These are phyloP conservation scores for Lutraria lutraria DNA, from an alignment of 2,888 invertebrate genomes.

Conservation along the genomic window DNA sequence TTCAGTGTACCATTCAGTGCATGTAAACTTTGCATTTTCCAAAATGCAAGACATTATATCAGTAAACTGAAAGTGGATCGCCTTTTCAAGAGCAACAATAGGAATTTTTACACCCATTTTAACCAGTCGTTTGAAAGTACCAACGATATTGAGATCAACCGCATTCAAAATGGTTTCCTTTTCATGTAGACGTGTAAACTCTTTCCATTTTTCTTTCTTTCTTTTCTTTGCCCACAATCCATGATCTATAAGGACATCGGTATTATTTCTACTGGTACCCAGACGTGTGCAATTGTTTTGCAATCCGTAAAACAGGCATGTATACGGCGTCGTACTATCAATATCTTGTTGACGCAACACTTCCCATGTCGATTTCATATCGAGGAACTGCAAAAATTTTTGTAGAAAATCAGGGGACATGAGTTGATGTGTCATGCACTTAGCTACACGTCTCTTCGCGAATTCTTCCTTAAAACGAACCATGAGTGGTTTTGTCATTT, in stretches of 20 bases:
- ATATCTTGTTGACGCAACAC: background rate
- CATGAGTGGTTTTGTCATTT: background rate
- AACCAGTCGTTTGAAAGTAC: background rate
- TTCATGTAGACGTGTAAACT: background rate
- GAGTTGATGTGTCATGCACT: constrained; percentile 15
- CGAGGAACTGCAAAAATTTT: background rate
- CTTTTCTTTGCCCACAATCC: constrained; percentile 25
- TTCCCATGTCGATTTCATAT: background rate
- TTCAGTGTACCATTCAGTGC: background rate
- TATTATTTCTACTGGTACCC: background rate
- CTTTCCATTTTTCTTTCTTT: background rate
- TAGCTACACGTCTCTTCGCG: background rate
- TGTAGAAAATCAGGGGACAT: constrained; percentile 11
- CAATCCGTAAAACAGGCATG: constrained; percentile 22
- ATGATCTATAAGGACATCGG: constrained; percentile 22
- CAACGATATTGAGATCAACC: background rate
- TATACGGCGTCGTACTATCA: background rate
- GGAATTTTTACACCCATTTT: constrained; percentile 12
- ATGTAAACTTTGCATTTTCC: background rate
- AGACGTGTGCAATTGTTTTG: background rate
- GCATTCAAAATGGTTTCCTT: background rate
- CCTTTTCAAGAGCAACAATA: background rate
- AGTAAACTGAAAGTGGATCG: background rate
- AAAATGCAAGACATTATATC: background rate
- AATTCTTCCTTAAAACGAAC: constrained; percentile 16